Conservation (phyloP, 2,888 invertebrate species). For the Pollenia amentaria region DNA sequence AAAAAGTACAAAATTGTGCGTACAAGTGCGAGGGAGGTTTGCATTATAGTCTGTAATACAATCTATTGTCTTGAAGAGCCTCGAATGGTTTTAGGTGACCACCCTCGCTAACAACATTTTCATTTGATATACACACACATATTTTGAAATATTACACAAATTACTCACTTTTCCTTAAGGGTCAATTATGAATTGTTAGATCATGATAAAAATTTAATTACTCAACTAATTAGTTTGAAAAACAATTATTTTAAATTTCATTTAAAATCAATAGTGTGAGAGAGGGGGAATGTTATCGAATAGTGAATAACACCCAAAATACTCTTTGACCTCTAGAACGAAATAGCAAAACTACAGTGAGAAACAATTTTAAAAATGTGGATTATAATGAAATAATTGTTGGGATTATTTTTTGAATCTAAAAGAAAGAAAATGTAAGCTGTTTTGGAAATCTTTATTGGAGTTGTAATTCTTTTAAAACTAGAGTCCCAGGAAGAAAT, state of each 20-base stretch:
- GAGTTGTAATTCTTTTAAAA: background rate
- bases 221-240: constrained; percentile 63
- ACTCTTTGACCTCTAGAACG: background rate
- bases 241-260: constrained; percentile 37
- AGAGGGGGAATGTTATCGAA: background rate
- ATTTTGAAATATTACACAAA: constrained; percentile 23
- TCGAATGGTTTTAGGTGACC: too few relatives aligned
- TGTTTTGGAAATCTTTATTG: constrained; percentile 7
- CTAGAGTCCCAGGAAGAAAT: constrained; percentile 7
- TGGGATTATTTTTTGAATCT: background rate
- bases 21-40: constrained; percentile 13
- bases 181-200: constrained; percentile 49
- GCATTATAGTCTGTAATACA: too few relatives aligned
- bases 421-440: background rate
- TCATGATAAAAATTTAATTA: constrained; percentile 64
- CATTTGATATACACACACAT: constrained; percentile 29
- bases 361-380: background rate
- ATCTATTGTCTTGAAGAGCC: too few relatives aligned
- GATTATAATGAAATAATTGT: background rate
- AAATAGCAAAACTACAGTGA: background rate
- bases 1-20: background rate
- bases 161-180: constrained; percentile 19
- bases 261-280: background rate
- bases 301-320: background rate
- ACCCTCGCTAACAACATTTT: constrained; percentile 13